A percentile compares a stretch with the other conserved stretches of the same genome.
Evolutionary conservation across 2,113 vertebrate species (phyloP).

Genomic region (Pelobates fuscus): DNA sequence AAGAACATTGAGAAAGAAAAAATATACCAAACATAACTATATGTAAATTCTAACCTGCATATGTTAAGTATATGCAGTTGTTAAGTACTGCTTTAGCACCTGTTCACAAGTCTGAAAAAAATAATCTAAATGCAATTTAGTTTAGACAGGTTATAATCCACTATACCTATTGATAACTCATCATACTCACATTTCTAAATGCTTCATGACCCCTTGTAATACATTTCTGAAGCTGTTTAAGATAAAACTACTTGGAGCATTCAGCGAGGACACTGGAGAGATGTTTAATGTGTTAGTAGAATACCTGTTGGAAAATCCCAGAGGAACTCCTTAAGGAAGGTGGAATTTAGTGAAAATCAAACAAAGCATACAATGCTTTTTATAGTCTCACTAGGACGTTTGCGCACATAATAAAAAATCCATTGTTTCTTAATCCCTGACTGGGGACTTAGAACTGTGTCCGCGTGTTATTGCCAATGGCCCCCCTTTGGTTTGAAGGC

Average conservation of each 20-base stretch:
- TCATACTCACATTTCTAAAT: conserved; percentile 1
- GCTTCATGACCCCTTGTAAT: not conserved
- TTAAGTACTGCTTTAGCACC: conserved; percentile 12
- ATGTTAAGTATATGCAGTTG: no score
- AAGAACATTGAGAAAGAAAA: no score
- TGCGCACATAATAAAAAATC: no score
- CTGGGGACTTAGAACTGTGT: no score
- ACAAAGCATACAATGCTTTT: no score
- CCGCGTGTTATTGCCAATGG: no score
- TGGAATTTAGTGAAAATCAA: not conserved
- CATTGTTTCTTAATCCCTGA: no score
- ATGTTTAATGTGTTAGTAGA: conserved; percentile 13
- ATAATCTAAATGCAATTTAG: conserved; percentile 29
- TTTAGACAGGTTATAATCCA: conserved; percentile 22
- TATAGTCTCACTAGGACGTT: no score
- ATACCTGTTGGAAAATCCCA: conserved; percentile 8
- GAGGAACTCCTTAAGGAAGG: not conserved
- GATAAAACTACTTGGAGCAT: not conserved
- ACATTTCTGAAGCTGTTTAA: conserved; percentile 16
- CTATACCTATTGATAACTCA: conserved; percentile 27
- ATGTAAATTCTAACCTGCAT: no score
- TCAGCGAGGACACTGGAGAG: not conserved
- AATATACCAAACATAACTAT: no score
- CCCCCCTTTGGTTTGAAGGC: no score
- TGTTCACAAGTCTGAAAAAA: conserved; percentile 6